A percentile compares a stretch with the other conserved stretches of the same genome.
These are phyloP conservation scores for Allobates femoralis DNA, from an alignment of 2,797 vertebrate genomes.

Conservation along the genomic window DNA sequence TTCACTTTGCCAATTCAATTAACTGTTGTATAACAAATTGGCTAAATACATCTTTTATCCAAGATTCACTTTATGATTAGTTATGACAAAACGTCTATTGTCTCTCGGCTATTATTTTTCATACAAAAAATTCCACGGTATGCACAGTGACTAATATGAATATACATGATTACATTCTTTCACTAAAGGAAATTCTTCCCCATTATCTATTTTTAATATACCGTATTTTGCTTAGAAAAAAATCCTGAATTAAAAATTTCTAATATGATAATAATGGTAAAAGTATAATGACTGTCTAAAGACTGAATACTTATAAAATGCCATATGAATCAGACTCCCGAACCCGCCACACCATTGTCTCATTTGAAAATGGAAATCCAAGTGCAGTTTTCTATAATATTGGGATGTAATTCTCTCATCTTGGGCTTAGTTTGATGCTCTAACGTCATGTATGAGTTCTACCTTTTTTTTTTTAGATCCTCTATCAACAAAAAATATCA, in stretches of 20 bases:
- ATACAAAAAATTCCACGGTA: neutral
- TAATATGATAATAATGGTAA: neutral
- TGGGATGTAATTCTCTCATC: too few species aligned
- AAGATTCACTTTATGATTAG: slow-evolving; percentile 51
- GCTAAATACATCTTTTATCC: slow-evolving; percentile 55
- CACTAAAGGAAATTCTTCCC: neutral
- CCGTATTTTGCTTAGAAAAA: neutral
- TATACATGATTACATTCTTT: neutral
- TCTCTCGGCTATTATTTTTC: slow-evolving; percentile 23
- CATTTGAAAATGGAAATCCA: too few species aligned
- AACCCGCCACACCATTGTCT: too few species aligned
- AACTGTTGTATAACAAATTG: slow-evolving; percentile 51
- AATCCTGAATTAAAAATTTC: neutral
- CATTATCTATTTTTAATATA: neutral
- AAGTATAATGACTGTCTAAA: too few species aligned
- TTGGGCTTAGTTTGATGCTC: neutral
- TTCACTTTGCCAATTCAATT: slow-evolving; percentile 53
- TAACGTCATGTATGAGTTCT: too few species aligned
- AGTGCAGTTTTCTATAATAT: too few species aligned
- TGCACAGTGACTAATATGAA: neutral
- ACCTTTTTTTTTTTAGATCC: too few species aligned
- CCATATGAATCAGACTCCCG: too few species aligned
- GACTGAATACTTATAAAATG: too few species aligned
- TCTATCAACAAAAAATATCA: too few species aligned
- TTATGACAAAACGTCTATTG: slow-evolving; percentile 41